A percentile compares a stretch with the other conserved stretches of the same genome.
phyloP scores from a whole-genome alignment of 2,797 vertebrate genomes.

The Tolypeutes matacus region DNA sequence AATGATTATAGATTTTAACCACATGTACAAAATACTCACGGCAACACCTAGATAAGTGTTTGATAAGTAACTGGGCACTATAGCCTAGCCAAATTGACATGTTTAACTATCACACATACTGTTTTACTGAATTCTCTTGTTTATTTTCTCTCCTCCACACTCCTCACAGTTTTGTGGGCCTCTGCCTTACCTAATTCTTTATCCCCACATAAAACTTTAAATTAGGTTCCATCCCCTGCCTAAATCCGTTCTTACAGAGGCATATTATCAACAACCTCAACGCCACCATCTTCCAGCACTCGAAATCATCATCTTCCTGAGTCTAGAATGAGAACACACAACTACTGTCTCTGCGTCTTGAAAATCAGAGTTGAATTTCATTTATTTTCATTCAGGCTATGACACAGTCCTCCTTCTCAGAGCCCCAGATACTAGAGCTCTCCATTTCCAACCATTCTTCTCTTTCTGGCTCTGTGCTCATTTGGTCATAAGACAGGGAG shows the following conservation, averaged over 20 bases:
- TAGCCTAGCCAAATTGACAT: no score
- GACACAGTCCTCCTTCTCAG: neutral
- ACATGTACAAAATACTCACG: no score
- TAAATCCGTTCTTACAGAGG: neutral
- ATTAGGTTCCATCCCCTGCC: neutral
- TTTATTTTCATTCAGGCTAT: neutral
- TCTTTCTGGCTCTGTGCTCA: neutral
- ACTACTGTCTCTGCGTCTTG: neutral
- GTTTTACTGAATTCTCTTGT: neutral
- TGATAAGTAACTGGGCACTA: no score
- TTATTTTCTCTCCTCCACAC: neutral
- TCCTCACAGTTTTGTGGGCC: neutral
- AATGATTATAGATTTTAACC: no score
- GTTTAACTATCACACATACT: no score
- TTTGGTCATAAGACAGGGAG: neutral
- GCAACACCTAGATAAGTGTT: no score
- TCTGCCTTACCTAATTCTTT: neutral
- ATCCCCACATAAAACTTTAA: neutral
- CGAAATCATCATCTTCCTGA: neutral
- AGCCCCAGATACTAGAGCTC: neutral
- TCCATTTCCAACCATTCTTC: neutral
- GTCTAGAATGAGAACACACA: neutral
- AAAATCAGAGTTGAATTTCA: neutral
- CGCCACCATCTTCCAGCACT: neutral
- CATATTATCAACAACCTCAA: neutral